phyloP scores from a whole-genome alignment of 2,797 vertebrate genomes.

The Oreochromis mossambicus region DNA sequence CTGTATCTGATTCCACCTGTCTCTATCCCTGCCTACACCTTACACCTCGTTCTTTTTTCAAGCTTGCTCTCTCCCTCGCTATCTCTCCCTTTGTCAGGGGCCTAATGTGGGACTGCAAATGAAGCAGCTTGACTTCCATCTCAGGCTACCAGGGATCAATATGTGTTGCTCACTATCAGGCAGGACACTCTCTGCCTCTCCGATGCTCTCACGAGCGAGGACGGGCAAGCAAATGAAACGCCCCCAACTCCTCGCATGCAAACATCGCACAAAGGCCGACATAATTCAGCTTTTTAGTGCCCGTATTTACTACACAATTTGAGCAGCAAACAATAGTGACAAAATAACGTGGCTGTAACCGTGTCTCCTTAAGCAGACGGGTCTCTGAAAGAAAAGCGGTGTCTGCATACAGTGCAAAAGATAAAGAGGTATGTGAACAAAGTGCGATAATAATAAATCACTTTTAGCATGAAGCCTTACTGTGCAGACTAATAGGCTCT shows the following conservation, averaged over 20 bases:
- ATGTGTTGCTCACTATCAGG: conserved; percentile 70
- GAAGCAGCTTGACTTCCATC: conserved; percentile 75
- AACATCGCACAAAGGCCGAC: conserved; percentile 22
- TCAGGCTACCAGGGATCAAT: conserved; percentile 71
- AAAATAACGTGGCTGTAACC: conserved; percentile 21
- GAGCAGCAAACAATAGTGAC: conserved; percentile 58
- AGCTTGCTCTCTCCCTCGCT: conserved; percentile 5
- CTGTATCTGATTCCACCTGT: conserved; percentile 48
- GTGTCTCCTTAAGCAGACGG: conserved; percentile 49
- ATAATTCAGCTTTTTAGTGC: conserved; percentile 63
- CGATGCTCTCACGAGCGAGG: conserved; percentile 34
- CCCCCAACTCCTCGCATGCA: conserved; percentile 45
- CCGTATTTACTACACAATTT: conserved; percentile 59
- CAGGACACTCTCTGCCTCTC: conserved; percentile 47
- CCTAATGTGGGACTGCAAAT: conserved; percentile 71
- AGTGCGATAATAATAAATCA: conserved; percentile 43
- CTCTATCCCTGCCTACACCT: conserved; percentile 29
- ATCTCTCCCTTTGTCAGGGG: conserved; percentile 45
- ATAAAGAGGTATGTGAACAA: conserved; percentile 50
- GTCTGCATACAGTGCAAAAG: conserved; percentile 5
- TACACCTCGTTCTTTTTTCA: conserved; percentile 14
- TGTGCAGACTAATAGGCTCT: conserved; percentile 37
- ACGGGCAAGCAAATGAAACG: conserved; percentile 49
- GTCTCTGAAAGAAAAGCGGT: conserved; percentile 39
- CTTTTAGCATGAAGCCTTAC: conserved; percentile 26